Evolutionary conservation across 1,140 invertebrate species (phyloP).

Genomic region (Atta texana): DNA sequence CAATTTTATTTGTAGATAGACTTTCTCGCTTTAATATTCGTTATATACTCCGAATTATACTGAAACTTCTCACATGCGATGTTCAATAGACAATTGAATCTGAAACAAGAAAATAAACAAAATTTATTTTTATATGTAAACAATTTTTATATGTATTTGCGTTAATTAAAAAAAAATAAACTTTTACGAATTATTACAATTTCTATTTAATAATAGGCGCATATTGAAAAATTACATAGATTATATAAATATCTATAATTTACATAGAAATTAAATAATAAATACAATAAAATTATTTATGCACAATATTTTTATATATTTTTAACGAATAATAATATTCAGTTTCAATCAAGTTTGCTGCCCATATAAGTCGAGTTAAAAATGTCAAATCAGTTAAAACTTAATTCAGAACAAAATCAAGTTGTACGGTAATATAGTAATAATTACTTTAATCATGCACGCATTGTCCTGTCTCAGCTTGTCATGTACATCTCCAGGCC

Average conservation of each 20-base stretch:
- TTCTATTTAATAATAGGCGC: not conserved
- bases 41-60: not conserved
- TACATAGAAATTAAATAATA: conserved; percentile 27
- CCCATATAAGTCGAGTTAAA: conserved; percentile 9
- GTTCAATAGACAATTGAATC: conserved; percentile 5
- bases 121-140: conserved; percentile 12
- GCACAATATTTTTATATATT: not conserved
- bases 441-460: conserved; percentile 41
- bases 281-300: not conserved
- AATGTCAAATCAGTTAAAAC: not conserved
- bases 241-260: conserved; percentile 21
- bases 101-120: conserved; percentile 40
- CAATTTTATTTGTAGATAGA: not conserved
- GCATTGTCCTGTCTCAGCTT: not conserved
- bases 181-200: conserved; percentile 27
- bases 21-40: not conserved
- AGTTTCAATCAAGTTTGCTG: not conserved
- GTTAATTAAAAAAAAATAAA: not conserved
- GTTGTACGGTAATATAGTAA: not conserved
- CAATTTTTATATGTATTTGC: not conserved
- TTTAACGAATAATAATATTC: conserved; percentile 2
- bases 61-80: conserved; percentile 11
- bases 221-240: not conserved
- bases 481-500: conserved; percentile 11
- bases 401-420: conserved; percentile 6